Conservation (phyloP, 2,113 vertebrate genomes). For the Conger conger region DNA sequence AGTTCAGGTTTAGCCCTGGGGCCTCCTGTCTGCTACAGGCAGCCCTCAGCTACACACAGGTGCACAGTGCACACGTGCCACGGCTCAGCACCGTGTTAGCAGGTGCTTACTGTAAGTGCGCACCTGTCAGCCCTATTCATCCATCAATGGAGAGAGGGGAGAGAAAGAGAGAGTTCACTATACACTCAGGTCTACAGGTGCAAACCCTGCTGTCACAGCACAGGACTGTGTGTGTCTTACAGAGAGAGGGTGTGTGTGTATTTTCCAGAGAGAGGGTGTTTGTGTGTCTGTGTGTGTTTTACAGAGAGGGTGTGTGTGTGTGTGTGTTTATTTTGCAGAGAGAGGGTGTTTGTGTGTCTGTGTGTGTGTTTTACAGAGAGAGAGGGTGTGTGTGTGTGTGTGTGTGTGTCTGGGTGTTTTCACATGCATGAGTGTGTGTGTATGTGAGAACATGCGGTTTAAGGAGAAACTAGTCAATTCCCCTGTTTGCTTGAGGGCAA, state of each 20-base stretch:
- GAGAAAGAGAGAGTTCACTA: conserved; percentile 46
- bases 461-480: neutral
- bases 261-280: too few relatives aligned
- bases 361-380: too few relatives aligned
- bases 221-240: conserved; percentile 52
- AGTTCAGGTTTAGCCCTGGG: neutral
- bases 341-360: neutral
- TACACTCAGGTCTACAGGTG: conserved; percentile 59
- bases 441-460: conserved; percentile 46
- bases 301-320: neutral
- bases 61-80: neutral
- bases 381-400: conserved; percentile 30
- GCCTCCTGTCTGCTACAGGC: neutral
- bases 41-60: too few relatives aligned
- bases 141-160: conserved; percentile 39
- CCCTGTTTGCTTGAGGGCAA: too few relatives aligned
- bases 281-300: too few relatives aligned
- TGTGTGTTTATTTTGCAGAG: neutral
- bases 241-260: neutral
- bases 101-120: conserved; percentile 22
- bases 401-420: conserved; percentile 22
- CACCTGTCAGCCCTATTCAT: conserved; percentile 53
- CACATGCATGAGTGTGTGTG: conserved; percentile 30
- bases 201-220: conserved; percentile 58
- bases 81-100: conserved; percentile 19